phyloP scores from a whole-genome alignment of 2,888 invertebrate species.

The Philereme vetulata region DNA sequence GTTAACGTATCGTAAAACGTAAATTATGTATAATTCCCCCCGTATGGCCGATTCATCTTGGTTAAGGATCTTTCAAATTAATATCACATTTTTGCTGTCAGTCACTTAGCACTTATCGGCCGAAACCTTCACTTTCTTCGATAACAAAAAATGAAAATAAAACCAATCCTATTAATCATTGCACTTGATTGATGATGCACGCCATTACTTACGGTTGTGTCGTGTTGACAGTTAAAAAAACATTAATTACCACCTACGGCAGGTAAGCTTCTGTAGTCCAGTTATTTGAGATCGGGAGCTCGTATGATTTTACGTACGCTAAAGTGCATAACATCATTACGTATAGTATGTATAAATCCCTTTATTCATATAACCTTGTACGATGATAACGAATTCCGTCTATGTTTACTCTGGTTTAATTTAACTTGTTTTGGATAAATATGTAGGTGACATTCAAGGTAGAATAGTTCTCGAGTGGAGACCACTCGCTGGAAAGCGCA shows the following conservation, averaged over 20 bases:
- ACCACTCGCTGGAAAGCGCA: too few relatives aligned
- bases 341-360: too few relatives aligned
- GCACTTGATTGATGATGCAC: constrained; percentile 49
- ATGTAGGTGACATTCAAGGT: too few relatives aligned
- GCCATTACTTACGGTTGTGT: constrained; percentile 51
- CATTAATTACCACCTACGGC: constrained; percentile 57
- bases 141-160: constrained; percentile 18
- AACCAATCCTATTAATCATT: constrained; percentile 43
- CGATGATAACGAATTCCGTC: too few relatives aligned
- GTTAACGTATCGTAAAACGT: too few relatives aligned
- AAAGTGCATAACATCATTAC: too few relatives aligned
- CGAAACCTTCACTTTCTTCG: constrained; percentile 19
- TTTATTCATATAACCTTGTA: too few relatives aligned
- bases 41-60: not conserved
- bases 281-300: constrained; percentile 39
- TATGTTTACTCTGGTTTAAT: too few relatives aligned
- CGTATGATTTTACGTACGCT: not conserved
- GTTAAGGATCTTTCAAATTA: not conserved
- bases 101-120: constrained; percentile 4
- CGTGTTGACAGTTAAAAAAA: constrained; percentile 56
- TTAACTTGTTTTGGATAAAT: too few relatives aligned
- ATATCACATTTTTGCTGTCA: constrained; percentile 10
- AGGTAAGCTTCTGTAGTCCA: constrained; percentile 48
- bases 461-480: too few relatives aligned
- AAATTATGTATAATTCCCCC: too few relatives aligned